Evolutionary conservation across 2,888 invertebrate genomes (phyloP).

Genomic region (Clunio marinus): DNA sequence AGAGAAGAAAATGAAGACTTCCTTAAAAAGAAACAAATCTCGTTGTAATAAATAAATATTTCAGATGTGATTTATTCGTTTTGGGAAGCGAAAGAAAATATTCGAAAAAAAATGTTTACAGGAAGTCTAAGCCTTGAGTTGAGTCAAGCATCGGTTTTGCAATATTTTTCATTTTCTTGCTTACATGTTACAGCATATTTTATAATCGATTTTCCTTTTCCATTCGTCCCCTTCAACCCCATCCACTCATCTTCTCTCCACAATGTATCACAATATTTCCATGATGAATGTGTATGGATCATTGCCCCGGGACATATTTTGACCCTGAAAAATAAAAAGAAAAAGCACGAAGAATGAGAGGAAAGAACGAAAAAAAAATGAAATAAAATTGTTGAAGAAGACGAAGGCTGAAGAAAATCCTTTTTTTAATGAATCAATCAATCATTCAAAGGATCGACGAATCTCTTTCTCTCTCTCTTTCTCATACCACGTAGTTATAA

Average conservation of each 20-base stretch:
- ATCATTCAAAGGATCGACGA: constrained; percentile 4
- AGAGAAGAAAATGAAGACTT: too few species aligned
- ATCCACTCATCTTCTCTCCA: not conserved
- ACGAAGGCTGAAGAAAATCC: not conserved
- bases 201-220: constrained; percentile 8
- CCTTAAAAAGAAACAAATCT: too few species aligned
- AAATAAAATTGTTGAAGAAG: too few species aligned
- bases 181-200: constrained; percentile 10
- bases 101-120: constrained; percentile 22
- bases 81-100: not conserved
- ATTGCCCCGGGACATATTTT: constrained; percentile 19
- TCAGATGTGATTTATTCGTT: constrained; percentile 22
- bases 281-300: constrained; percentile 29
- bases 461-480: not conserved
- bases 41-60: constrained; percentile 35
- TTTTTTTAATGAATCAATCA: constrained; percentile 34
- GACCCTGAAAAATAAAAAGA: constrained; percentile 26
- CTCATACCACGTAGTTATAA: not conserved
- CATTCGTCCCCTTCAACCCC: too few species aligned
- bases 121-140: constrained; percentile 4
- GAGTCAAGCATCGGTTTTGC: not conserved
- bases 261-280: not conserved
- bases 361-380: too few species aligned
- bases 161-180: not conserved
- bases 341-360: too few species aligned